A percentile compares a stretch with the other conserved stretches of the same genome.
Conservation (phyloP, 2,797 vertebrate species). For the Scarus forsteni region DNA sequence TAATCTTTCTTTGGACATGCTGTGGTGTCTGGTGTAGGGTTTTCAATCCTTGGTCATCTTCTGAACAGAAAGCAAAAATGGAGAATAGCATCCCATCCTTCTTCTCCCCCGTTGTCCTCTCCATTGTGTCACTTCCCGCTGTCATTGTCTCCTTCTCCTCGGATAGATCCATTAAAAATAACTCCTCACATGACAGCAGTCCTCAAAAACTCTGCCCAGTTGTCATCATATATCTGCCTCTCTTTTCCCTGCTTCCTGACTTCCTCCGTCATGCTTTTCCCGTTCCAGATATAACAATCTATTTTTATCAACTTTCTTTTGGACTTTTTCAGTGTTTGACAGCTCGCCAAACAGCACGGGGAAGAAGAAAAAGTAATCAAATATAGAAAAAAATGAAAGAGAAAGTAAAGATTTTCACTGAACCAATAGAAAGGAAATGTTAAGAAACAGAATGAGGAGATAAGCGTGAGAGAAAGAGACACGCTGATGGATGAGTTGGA, state of each 20-base stretch:
- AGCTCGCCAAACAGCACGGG: background rate
- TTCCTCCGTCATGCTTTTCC: background rate
- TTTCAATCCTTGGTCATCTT: background rate
- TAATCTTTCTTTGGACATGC: too few relatives aligned
- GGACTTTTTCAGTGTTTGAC: background rate
- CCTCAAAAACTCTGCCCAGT: constrained; percentile 1
- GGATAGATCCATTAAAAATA: constrained; percentile 43
- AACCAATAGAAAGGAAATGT: background rate
- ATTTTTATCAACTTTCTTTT: constrained; percentile 9
- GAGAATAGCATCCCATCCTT: too few relatives aligned
- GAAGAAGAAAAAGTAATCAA: background rate
- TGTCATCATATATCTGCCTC: constrained; percentile 13
- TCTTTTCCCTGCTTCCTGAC: background rate
- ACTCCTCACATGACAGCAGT: constrained; percentile 29
- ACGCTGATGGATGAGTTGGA: constrained; percentile 56
- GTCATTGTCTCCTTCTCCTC: constrained; percentile 11
- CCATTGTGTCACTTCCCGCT: background rate
- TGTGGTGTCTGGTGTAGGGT: background rate
- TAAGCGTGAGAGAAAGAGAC: background rate
- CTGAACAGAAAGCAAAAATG: background rate
- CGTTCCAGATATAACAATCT: background rate
- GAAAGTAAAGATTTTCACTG: background rate
- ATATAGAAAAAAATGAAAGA: constrained; percentile 2
- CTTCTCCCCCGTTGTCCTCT: background rate
- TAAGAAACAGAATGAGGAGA: background rate